A percentile compares a stretch with the other conserved stretches of the same genome.
These are phyloP conservation scores for Centropyge bicolor DNA, from an alignment of 2,797 vertebrate genomes.

Conservation along the genomic window DNA sequence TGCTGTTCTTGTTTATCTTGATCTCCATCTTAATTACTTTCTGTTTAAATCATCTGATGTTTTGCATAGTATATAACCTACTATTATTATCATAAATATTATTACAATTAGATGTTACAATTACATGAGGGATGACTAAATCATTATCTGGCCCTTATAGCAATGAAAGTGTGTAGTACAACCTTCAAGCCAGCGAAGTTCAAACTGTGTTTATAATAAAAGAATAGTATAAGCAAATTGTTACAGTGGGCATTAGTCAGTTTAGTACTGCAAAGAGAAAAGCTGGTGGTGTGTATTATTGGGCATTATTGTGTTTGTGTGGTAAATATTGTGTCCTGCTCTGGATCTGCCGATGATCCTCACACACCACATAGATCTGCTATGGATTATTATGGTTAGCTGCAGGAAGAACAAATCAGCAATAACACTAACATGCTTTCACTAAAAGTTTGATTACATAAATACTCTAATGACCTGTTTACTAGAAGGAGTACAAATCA, in stretches of 20 bases:
- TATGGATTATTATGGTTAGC: neutral
- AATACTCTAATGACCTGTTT: slow-evolving; percentile 8
- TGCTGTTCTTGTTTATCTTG: neutral
- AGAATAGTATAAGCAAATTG: slow-evolving; percentile 4
- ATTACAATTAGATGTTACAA: neutral
- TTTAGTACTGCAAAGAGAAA: slow-evolving; percentile 4
- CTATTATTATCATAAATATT: neutral
- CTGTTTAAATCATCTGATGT: neutral
- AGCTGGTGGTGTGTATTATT: slow-evolving; percentile 27
- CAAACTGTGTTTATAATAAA: slow-evolving; percentile 24
- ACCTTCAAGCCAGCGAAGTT: neutral
- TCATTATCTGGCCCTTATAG: neutral
- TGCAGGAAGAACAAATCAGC: neutral
- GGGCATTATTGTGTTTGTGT: slow-evolving; percentile 21
- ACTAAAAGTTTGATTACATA: neutral
- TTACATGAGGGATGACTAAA: neutral
- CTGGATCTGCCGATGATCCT: slow-evolving; percentile 5
- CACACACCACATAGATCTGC: neutral
- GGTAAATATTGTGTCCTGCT: slow-evolving; percentile 14
- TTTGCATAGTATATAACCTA: neutral
- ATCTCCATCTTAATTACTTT: neutral
- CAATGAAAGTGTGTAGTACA: neutral
- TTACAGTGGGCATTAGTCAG: neutral
- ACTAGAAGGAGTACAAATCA: neutral
- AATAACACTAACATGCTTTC: neutral